phyloP scores from a whole-genome alignment of 1,140 invertebrate species.

The Orussus abietinus region DNA sequence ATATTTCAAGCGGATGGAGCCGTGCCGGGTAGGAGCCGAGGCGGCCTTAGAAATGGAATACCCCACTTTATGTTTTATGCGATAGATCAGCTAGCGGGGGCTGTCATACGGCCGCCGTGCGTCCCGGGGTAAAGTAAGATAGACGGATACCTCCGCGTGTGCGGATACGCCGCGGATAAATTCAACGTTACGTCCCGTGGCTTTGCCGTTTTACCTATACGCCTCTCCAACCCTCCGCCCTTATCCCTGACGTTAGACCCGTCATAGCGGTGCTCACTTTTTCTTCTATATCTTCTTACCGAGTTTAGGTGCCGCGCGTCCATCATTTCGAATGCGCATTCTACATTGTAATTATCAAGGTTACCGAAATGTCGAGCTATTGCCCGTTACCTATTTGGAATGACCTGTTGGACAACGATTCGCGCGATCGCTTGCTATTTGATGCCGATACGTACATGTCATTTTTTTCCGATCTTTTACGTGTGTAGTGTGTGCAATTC shows the following conservation, averaged over 20 bases:
- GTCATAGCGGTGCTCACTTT: too few species aligned
- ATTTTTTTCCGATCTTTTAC: too few species aligned
- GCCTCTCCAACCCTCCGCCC: slow-evolving; percentile 8
- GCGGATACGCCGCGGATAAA: slow-evolving; percentile 48
- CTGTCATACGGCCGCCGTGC: slow-evolving; percentile 48
- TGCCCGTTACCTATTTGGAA: too few species aligned
- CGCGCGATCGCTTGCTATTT: too few species aligned
- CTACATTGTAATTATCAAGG: too few species aligned
- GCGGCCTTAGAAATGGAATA: slow-evolving; percentile 50
- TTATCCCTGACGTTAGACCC: too few species aligned
- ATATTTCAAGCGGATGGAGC: slow-evolving; percentile 26
- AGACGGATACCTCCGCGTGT: slow-evolving; percentile 47
- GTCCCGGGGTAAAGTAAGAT: slow-evolving; percentile 51
- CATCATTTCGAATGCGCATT: too few species aligned
- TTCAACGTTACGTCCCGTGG: slow-evolving; percentile 47
- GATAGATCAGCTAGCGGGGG: slow-evolving; percentile 50
- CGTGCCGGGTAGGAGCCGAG: slow-evolving; percentile 12
- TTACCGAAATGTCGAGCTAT: too few species aligned
- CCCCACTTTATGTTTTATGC: slow-evolving; percentile 53
- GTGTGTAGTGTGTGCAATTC: too few species aligned
- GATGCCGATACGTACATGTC: too few species aligned
- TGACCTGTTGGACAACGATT: too few species aligned
- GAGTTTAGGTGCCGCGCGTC: background rate
- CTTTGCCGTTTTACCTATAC: slow-evolving; percentile 47
- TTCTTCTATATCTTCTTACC: background rate